These are phyloP conservation scores for Odontamblyopus rebecca DNA, from an alignment of 2,797 vertebrate genomes.

Conservation along the genomic window DNA sequence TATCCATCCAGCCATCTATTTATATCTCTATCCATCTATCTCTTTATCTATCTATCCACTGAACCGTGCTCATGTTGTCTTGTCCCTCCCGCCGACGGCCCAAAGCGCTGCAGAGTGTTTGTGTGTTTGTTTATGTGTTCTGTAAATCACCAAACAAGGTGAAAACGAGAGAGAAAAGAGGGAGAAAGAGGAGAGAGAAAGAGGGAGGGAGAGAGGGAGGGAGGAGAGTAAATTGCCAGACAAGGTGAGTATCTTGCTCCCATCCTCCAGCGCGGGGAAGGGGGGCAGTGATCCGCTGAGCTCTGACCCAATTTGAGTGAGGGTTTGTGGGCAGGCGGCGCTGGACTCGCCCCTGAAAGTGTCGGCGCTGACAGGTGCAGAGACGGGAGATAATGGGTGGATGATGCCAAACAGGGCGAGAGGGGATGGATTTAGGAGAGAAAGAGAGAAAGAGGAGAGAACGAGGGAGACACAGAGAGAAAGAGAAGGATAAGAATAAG, in stretches of 20 bases:
- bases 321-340: slow-evolving; percentile 46
- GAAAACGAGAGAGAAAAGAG: too few species aligned
- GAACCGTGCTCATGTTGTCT: too few species aligned
- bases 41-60: too few species aligned
- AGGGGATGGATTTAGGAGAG: not conserved
- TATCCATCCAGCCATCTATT: too few species aligned
- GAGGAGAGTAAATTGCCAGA: slow-evolving; percentile 32
- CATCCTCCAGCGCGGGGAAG: slow-evolving; percentile 31
- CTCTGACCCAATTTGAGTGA: slow-evolving; percentile 64
- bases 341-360: slow-evolving; percentile 50
- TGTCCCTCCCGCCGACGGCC: too few species aligned
- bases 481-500: not conserved
- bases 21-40: too few species aligned
- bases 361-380: slow-evolving; percentile 44
- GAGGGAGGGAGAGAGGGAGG: slow-evolving; percentile 1
- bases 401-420: not conserved
- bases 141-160: too few species aligned
- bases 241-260: slow-evolving; percentile 66
- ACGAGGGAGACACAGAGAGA: not conserved
- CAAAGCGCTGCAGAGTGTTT: too few species aligned
- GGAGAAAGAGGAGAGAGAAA: too few species aligned
- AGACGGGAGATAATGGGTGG: slow-evolving; percentile 21
- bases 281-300: slow-evolving; percentile 52
- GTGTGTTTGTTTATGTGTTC: too few species aligned
- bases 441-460: not conserved